A percentile compares a stretch with the other conserved stretches of the same genome.
These are phyloP conservation scores for Podabrus alpinus DNA, from an alignment of 2,888 invertebrate species.

Conservation along the genomic window DNA sequence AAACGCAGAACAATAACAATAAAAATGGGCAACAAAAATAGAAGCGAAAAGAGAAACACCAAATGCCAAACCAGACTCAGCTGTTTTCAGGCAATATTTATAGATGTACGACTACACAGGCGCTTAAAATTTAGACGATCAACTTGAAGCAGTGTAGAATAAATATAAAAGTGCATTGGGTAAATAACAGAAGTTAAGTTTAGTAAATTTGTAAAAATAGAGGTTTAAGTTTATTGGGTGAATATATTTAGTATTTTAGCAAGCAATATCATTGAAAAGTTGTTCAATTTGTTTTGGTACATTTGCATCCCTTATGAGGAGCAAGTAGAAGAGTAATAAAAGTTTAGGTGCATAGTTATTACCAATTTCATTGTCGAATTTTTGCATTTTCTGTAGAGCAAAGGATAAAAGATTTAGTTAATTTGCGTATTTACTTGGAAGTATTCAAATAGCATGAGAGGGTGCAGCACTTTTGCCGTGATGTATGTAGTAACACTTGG, in stretches of 20 bases:
- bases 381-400: not conserved
- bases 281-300: not conserved
- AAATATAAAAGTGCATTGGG: too few species aligned
- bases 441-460: constrained; percentile 36
- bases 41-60: not conserved
- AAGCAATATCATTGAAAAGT: not conserved
- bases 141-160: not conserved
- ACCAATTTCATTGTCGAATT: not conserved
- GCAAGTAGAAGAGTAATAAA: not conserved
- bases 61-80: not conserved
- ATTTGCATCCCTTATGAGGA: not conserved
- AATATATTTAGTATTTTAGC: not conserved
- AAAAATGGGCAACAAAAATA: not conserved
- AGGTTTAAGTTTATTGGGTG: not conserved
- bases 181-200: not conserved
- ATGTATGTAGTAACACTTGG: constrained; percentile 35
- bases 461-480: constrained; percentile 29
- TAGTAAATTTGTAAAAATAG: not conserved
- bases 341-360: not conserved
- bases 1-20: not conserved
- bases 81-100: not conserved
- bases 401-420: constrained; percentile 9
- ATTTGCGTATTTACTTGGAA: constrained; percentile 30
- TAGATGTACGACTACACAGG: not conserved
- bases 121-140: not conserved